Evolutionary conservation across 2,888 invertebrate species (phyloP), one percentile per base, ranked within the genome.

Genomic region (Eilema griseolum): DNA sequence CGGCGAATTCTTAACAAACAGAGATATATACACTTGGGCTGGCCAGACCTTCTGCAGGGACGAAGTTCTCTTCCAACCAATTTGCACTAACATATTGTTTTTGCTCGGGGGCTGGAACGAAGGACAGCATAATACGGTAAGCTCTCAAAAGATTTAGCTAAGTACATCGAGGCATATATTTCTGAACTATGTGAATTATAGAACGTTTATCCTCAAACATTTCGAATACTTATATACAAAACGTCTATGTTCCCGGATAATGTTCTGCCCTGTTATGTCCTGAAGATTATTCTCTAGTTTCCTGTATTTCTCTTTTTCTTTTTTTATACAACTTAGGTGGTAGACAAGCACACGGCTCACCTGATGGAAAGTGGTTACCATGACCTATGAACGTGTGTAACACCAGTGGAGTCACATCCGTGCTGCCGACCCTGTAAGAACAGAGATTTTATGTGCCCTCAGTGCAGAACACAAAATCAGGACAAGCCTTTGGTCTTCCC

Each of bases 1-100:
- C 0, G 90, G 96, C 61, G 97, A 98, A 83, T 97, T 98, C 74
- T 76, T 97, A 73, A 97, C 97, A 0, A 96, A 95, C 69, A 92
- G 84, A 63, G 66, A 70, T 90, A 92, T 97, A 16, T 87, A 96
- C 77, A 91, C 91, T 1, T 91, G 94, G 90, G 93, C 96, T 41
- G 96, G 96, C 24, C 87, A 95, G 70, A 69, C 92, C 0, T 73
- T 96, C 0, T 97, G 97, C 81, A 92, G 93, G 65, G 96, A 96
- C 76, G 95, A 95, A 16, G 95, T 95, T 0, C 71, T 94, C 5
- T 95, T 95, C 67, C 96, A 96, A 76, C 96, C 92, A 3, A 82
- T 97, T 11, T 98, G 98, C 88, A 94, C 95, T 61, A 97, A 97
- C 84, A 88, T 97, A 0, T 85, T 97, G 23, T 97, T 97, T 86